Conservation (phyloP, 2,888 invertebrate genomes). For the Pyrochroa serraticornis region DNA sequence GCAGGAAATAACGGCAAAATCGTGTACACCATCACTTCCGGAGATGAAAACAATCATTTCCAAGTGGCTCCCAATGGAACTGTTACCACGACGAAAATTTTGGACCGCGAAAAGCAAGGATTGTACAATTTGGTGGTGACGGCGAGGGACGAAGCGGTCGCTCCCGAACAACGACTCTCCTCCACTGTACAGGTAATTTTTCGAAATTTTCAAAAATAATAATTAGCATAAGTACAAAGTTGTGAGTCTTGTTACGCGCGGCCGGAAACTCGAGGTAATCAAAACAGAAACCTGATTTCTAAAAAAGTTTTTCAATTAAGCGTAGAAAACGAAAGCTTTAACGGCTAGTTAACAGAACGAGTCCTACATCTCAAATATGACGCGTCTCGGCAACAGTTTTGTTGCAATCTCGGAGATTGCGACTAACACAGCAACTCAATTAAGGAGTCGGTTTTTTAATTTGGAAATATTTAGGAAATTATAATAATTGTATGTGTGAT, state of each 20-base stretch:
- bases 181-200: conserved; percentile 82
- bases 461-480: too few species aligned
- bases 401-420: too few species aligned
- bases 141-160: conserved; percentile 82
- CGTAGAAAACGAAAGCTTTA: too few species aligned
- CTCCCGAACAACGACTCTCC: conserved; percentile 75
- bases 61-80: conserved; percentile 83
- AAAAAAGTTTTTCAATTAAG: neutral
- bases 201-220: conserved; percentile 16
- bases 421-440: too few species aligned
- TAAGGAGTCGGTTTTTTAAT: too few species aligned
- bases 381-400: too few species aligned
- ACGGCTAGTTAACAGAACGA: too few species aligned
- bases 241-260: too few species aligned
- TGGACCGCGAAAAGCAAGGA: conserved; percentile 85
- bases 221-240: too few species aligned
- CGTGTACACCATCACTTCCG: conserved; percentile 79
- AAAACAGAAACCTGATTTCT: neutral
- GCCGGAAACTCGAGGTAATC: neutral
- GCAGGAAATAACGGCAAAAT: conserved; percentile 86
- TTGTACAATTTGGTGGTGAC: conserved; percentile 85
- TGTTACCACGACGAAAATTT: conserved; percentile 72
- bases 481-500: too few species aligned
- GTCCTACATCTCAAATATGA: too few species aligned
- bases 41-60: conserved; percentile 82